These are phyloP conservation scores for Sander vitreus DNA, from an alignment of 2,113 vertebrate species.

Conservation along the genomic window DNA sequence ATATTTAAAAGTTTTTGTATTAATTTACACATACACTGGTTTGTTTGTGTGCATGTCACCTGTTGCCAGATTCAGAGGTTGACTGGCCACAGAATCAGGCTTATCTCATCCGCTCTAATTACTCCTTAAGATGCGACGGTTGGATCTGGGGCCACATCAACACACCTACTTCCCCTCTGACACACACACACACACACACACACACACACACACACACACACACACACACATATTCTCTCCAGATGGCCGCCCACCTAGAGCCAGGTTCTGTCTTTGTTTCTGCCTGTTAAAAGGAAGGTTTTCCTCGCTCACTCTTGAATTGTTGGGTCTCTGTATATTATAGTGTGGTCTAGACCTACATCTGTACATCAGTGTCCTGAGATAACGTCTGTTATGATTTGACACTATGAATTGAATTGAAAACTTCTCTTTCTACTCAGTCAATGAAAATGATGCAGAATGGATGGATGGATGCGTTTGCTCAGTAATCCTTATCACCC, in stretches of 20 bases:
- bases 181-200: not conserved
- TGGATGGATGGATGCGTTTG: conserved; percentile 11
- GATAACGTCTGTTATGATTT: too few species aligned
- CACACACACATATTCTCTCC: conserved; percentile 21
- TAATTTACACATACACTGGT: not conserved
- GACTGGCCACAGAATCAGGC: conserved; percentile 64
- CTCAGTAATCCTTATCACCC: conserved; percentile 8
- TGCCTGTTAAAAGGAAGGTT: too few species aligned
- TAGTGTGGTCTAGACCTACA: too few species aligned
- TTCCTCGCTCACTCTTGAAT: too few species aligned
- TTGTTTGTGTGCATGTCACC: conserved; percentile 30
- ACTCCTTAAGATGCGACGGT: conserved; percentile 64
- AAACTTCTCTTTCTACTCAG: not conserved
- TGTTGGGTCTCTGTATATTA: too few species aligned
- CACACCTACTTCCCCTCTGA: conserved; percentile 33
- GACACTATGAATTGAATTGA: too few species aligned
- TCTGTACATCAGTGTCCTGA: too few species aligned
- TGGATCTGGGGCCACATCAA: conserved; percentile 37
- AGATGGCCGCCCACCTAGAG: too few species aligned
- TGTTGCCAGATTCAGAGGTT: conserved; percentile 40
- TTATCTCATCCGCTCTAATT: conserved; percentile 69
- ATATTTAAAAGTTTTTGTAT: not conserved
- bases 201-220: not conserved
- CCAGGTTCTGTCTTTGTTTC: too few species aligned
- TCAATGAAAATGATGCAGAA: conserved; percentile 24